Conservation (phyloP, 2,113 vertebrate species). For the Mus spicilegus region DNA sequence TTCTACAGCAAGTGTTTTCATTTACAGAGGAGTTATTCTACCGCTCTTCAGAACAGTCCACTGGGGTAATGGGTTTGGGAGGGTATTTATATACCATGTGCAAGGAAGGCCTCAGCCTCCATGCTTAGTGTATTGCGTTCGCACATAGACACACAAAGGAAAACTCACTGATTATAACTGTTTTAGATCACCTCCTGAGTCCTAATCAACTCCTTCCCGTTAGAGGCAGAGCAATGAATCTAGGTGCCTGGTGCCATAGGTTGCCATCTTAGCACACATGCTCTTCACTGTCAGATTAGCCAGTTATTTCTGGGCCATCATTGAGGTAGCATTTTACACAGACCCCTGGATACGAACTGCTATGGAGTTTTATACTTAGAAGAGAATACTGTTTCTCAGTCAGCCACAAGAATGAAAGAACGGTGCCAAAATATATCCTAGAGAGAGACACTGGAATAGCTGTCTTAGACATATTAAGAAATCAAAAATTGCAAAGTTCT, state of each 20-base stretch:
- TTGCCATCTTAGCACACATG: background rate
- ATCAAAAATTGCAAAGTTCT: conserved; percentile 14
- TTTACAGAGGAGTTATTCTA: background rate
- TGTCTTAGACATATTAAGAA: background rate
- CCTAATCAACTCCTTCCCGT: background rate
- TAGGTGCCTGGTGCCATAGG: background rate
- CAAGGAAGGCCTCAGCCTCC: background rate
- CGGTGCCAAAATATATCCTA: too few relatives aligned
- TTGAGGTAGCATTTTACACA: background rate
- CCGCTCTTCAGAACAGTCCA: background rate
- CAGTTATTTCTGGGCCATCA: background rate
- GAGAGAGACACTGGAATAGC: background rate
- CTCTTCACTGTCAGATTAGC: background rate
- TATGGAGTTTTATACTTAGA: background rate
- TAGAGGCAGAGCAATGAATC: background rate
- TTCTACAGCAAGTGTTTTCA: background rate
- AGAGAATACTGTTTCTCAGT: too few relatives aligned
- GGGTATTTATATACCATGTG: background rate
- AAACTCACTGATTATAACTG: background rate
- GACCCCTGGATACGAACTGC: background rate
- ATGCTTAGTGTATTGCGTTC: background rate
- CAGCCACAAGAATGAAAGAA: too few relatives aligned
- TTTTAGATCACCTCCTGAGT: background rate
- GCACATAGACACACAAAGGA: background rate
- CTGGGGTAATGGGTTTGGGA: background rate